A percentile compares a stretch with the other conserved stretches of the same genome.
Evolutionary conservation across 2,888 invertebrate species (phyloP).

Genomic region (Papilio gigon): DNA sequence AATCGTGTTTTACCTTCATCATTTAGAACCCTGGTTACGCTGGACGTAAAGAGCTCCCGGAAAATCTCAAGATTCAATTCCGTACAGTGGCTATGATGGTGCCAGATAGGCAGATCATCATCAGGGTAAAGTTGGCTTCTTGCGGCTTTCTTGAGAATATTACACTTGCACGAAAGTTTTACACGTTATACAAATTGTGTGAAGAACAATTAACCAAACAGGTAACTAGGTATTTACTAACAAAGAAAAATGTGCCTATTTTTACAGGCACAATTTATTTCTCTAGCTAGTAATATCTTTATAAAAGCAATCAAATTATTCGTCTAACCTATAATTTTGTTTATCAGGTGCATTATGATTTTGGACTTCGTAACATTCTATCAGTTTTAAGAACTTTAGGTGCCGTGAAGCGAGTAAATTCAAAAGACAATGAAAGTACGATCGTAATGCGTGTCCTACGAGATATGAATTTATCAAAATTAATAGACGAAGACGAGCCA

Average conservation of each 20-base stretch:
- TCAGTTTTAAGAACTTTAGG: constrained; percentile 96
- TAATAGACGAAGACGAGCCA: constrained; percentile 98
- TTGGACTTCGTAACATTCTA: constrained; percentile 96
- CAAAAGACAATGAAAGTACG: constrained; percentile 95
- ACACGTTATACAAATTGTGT: constrained; percentile 97
- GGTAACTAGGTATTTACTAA: constrained; percentile 63
- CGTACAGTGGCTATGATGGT: constrained; percentile 99
- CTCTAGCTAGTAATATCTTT: too few relatives aligned
- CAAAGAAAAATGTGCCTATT: too few relatives aligned
- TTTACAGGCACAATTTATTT: too few relatives aligned
- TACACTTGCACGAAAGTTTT: constrained; percentile 96
- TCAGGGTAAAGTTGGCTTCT: constrained; percentile 96
- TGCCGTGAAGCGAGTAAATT: constrained; percentile 94
- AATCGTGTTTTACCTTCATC: constrained; percentile 21
- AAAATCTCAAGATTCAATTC: constrained; percentile 98
- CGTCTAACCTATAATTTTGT: not conserved
- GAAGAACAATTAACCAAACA: constrained; percentile 99
- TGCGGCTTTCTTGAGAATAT: constrained; percentile 98
- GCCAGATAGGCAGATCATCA: constrained; percentile 98
- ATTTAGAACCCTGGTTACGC: constrained; percentile 97
- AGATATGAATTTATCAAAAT: constrained; percentile 98
- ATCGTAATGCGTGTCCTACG: constrained; percentile 98
- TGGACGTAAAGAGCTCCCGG: constrained; percentile 97
- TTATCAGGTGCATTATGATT: constrained; percentile 95
- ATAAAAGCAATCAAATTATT: too few relatives aligned